Evolutionary conservation across 1,140 invertebrate genomes (phyloP).

Genomic region (Zeugodacus cucurbitae): DNA sequence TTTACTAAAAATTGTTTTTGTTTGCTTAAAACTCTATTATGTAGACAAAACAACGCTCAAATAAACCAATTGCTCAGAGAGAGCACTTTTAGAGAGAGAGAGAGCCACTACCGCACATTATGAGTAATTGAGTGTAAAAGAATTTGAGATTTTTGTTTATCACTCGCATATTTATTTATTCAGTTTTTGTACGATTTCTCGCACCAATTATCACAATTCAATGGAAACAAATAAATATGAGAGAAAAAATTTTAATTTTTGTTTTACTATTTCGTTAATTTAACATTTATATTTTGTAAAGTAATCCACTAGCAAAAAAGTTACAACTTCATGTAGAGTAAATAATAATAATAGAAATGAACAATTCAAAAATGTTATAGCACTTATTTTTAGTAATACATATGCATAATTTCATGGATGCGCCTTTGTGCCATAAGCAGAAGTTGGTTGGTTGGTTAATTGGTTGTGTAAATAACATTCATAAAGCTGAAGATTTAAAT

Average conservation of each 20-base stretch:
- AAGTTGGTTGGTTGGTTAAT: background rate
- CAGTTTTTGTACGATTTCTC: background rate
- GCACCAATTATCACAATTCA: conserved; percentile 1
- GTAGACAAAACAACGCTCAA: no score
- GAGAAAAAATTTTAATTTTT: background rate
- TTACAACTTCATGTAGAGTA: background rate
- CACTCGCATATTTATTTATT: background rate
- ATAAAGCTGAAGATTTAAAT: background rate
- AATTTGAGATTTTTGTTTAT: background rate
- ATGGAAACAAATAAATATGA: background rate
- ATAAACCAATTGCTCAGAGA: background rate
- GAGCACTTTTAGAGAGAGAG: background rate
- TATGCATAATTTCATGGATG: background rate
- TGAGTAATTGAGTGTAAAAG: background rate
- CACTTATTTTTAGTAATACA: background rate
- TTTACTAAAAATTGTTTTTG: no score
- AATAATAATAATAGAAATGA: background rate
- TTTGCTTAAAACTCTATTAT: no score
- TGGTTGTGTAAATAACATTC: background rate
- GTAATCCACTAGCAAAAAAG: background rate
- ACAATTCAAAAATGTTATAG: background rate
- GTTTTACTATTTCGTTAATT: background rate
- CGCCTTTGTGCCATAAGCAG: background rate
- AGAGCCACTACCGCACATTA: background rate
- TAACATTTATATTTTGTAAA: background rate